Conservation (phyloP, 2,888 invertebrate genomes). For the Thecocarcelia acutangulata region DNA sequence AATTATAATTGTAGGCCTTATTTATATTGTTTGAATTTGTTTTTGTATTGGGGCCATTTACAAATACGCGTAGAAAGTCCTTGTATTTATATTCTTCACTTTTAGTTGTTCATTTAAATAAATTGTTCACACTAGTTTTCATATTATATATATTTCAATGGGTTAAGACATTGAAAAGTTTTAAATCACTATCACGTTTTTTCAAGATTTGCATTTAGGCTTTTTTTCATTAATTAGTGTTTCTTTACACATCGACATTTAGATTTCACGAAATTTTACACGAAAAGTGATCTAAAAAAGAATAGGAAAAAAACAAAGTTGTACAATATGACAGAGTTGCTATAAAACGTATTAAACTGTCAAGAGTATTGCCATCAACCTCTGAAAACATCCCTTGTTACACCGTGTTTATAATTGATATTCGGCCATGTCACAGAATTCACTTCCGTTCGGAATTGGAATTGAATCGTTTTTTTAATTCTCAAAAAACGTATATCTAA, state of each 20-base stretch:
- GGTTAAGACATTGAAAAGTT: constrained; percentile 40
- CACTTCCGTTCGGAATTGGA: too few species aligned
- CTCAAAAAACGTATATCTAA: too few species aligned
- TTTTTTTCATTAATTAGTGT: constrained; percentile 47
- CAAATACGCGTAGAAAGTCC: constrained; percentile 43
- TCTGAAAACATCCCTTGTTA: too few species aligned
- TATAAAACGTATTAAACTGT: constrained; percentile 2
- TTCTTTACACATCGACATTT: constrained; percentile 56
- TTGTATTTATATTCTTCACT: constrained; percentile 16
- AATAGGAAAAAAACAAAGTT: constrained; percentile 23
- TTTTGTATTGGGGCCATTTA: constrained; percentile 64
- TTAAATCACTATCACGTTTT: constrained; percentile 47
- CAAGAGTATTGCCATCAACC: not conserved
- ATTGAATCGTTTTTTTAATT: too few species aligned
- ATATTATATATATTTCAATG: not conserved
- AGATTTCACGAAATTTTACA: constrained; percentile 55
- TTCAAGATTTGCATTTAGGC: constrained; percentile 37
- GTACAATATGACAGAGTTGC: constrained; percentile 29
- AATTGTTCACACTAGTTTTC: constrained; percentile 17
- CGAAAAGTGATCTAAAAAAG: constrained; percentile 51
- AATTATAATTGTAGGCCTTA: constrained; percentile 25
- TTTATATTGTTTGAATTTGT: constrained; percentile 46
- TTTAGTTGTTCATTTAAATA: constrained; percentile 26
- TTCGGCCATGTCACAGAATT: too few species aligned
- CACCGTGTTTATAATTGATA: too few species aligned